A percentile compares a stretch with the other conserved stretches of the same genome.
These are phyloP conservation scores for Rhimphoctona megacephalus DNA, from an alignment of 2,888 invertebrate species.

Conservation along the genomic window DNA sequence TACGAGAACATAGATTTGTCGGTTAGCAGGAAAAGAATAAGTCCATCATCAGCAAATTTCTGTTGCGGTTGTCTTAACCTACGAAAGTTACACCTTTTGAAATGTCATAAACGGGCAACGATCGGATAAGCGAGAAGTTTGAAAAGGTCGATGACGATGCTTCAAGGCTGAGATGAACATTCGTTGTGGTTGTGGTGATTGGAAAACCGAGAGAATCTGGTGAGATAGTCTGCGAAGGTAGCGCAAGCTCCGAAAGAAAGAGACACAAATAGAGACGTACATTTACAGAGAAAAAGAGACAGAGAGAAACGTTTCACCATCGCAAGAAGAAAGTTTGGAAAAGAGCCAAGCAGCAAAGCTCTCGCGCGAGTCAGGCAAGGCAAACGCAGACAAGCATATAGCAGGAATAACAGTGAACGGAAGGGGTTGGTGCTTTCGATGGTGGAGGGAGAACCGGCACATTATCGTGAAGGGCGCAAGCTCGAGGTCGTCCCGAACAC, in stretches of 20 bases:
- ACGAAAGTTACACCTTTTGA: slow-evolving; percentile 3
- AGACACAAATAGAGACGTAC: background rate
- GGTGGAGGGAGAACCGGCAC: slow-evolving; percentile 66
- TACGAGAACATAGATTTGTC: background rate
- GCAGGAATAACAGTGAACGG: slow-evolving; percentile 64
- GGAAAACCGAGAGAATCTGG: slow-evolving; percentile 38
- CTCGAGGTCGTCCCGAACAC: slow-evolving; percentile 78
- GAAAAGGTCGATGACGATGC: slow-evolving; percentile 41
- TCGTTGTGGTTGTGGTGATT: slow-evolving; percentile 37
- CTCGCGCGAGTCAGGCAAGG: slow-evolving; percentile 12
- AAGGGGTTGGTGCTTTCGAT: slow-evolving; percentile 79
- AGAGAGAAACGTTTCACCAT: background rate
- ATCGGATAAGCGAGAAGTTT: slow-evolving; percentile 24
- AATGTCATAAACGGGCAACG: slow-evolving; percentile 20
- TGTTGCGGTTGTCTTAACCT: background rate
- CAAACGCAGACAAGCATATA: slow-evolving; percentile 38
- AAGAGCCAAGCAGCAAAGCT: slow-evolving; percentile 60
- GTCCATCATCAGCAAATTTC: background rate
- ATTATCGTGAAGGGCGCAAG: slow-evolving; percentile 77
- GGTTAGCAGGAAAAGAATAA: background rate
- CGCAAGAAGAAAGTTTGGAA: slow-evolving; percentile 54
- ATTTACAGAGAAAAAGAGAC: slow-evolving; percentile 5
- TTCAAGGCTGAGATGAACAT: slow-evolving; percentile 41
- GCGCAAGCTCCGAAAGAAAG: slow-evolving; percentile 20
- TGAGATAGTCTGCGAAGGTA: slow-evolving; percentile 33